phyloP scores from a whole-genome alignment of 2,113 vertebrate genomes.

The Proterorhinus semilunaris region DNA sequence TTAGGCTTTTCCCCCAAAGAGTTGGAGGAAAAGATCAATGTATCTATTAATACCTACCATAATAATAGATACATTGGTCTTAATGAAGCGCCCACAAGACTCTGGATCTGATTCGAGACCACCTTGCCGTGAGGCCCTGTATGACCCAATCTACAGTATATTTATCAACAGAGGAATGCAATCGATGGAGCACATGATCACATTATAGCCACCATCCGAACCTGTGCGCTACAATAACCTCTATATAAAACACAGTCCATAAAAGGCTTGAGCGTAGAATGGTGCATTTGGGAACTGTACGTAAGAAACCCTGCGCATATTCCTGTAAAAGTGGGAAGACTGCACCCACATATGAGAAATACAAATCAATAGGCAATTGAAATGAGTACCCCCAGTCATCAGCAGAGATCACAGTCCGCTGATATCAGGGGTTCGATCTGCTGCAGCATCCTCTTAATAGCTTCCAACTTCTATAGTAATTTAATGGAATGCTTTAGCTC shows the following conservation, averaged over 20 bases:
- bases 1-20: no score
- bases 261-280: background rate
- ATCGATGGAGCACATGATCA: background rate
- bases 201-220: background rate
- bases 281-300: constrained; percentile 5
- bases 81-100: no score
- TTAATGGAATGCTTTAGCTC: constrained; percentile 50
- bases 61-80: no score
- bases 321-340: background rate
- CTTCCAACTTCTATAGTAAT: constrained; percentile 50
- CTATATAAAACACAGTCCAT: background rate
- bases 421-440: constrained; percentile 39
- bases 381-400: constrained; percentile 25
- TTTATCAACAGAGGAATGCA: background rate
- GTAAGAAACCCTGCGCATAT: background rate
- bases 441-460: constrained; percentile 48
- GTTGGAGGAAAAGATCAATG: no score
- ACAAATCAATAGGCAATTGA: constrained; percentile 46
- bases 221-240: background rate
- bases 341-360: constrained; percentile 17
- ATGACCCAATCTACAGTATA: no score
- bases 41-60: no score
- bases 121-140: no score
- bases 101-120: no score
- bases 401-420: constrained; percentile 35